Evolutionary conservation across 1,140 invertebrate species (phyloP).

Genomic region (Penaeus indicus): DNA sequence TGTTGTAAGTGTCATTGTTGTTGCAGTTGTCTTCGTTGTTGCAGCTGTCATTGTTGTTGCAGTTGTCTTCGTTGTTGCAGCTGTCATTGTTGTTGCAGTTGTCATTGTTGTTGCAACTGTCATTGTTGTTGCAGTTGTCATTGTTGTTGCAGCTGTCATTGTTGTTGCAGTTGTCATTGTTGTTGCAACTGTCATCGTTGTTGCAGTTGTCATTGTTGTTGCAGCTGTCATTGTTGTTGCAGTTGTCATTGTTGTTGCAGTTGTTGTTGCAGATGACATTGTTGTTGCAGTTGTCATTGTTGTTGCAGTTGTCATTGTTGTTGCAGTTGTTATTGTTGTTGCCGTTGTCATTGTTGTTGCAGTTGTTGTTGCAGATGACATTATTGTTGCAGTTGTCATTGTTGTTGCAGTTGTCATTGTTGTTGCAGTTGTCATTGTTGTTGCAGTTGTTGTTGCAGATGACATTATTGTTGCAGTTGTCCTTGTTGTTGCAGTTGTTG

Average conservation of each 20-base stretch:
- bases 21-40: not conserved
- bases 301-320: not conserved
- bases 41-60: not conserved
- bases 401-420: no score
- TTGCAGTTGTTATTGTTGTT: no score
- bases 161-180: not conserved
- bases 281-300: not conserved
- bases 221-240: not conserved
- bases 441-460: no score
- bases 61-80: not conserved
- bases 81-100: not conserved
- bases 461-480: no score
- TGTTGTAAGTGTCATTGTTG: not conserved
- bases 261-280: not conserved
- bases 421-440: no score
- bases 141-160: not conserved
- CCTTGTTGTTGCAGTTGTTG: no score
- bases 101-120: not conserved
- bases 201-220: not conserved
- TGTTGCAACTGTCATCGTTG: not conserved
- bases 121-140: not conserved
- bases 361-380: no score
- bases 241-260: not conserved
- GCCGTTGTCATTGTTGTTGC: no score
- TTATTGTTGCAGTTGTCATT: no score